A percentile compares a stretch with the other conserved stretches of the same genome.
Evolutionary conservation across 2,888 invertebrate genomes (phyloP).

Genomic region (Macrosiphum euphorbiae): DNA sequence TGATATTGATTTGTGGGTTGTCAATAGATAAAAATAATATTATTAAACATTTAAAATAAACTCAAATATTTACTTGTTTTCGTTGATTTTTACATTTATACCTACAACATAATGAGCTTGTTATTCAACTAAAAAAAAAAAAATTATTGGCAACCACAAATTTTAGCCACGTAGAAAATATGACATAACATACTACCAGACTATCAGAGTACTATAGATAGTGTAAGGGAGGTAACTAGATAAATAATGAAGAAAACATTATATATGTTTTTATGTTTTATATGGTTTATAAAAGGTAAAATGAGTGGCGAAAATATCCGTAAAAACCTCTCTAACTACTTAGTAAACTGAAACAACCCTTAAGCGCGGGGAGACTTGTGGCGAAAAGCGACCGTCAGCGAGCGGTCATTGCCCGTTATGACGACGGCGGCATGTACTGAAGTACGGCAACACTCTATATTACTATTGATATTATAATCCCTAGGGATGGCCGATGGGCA

Average conservation of each 20-base stretch:
- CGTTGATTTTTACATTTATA: background rate
- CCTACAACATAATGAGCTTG: background rate
- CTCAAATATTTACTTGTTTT: background rate
- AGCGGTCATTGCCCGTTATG: constrained; percentile 35
- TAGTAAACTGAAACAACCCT: background rate
- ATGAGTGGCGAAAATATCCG: background rate
- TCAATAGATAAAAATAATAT: background rate
- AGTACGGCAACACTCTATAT: constrained; percentile 29
- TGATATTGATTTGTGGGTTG: background rate
- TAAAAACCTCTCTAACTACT: constrained; percentile 5
- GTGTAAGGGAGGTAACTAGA: background rate
- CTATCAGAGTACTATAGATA: background rate
- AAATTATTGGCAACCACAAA: background rate
- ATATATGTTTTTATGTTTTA: no score
- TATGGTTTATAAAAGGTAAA: background rate
- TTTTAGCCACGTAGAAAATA: background rate
- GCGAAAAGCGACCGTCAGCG: background rate
- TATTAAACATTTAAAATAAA: background rate
- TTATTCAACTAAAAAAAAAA: background rate
- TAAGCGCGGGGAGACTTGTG: background rate
- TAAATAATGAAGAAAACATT: background rate
- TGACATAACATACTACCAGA: background rate
- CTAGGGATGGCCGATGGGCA: constrained; percentile 33
- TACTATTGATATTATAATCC: constrained; percentile 25
- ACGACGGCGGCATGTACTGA: background rate